Percentiles rank a stretch among this genome's conserved stretches.
Conservation (phyloP, 2,797 vertebrate species). For the Gadopsis marmoratus region DNA sequence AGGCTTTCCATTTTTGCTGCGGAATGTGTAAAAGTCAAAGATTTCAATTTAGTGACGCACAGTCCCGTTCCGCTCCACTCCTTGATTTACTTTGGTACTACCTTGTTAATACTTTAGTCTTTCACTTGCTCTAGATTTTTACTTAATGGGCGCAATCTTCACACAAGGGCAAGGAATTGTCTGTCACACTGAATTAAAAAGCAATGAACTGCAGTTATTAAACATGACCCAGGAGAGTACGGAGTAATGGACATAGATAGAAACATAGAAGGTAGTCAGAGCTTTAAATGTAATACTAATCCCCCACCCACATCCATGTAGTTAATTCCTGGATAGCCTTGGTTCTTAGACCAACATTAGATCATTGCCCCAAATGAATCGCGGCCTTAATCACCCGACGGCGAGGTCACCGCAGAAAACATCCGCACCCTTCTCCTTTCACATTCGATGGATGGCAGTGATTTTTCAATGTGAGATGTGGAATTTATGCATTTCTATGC, state of each 20-base stretch:
- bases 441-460: background rate
- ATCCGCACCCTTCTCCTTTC: background rate
- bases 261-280: constrained; percentile 46
- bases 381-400: constrained; percentile 37
- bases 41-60: background rate
- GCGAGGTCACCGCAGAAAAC: constrained; percentile 33
- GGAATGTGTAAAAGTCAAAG: constrained; percentile 5
- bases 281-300: constrained; percentile 52
- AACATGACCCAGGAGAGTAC: constrained; percentile 37
- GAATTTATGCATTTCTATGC: constrained; percentile 25
- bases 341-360: constrained; percentile 18
- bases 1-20: background rate
- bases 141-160: constrained; percentile 31
- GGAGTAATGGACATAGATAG: constrained; percentile 35
- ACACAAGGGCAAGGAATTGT: constrained; percentile 54
- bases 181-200: constrained; percentile 57
- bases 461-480: constrained; percentile 35
- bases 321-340: constrained; percentile 48
- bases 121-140: constrained; percentile 39
- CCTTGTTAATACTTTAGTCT: constrained; percentile 29
- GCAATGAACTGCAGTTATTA: constrained; percentile 42
- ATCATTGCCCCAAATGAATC: constrained; percentile 28
- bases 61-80: background rate
- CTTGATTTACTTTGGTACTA: constrained; percentile 27
- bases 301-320: constrained; percentile 29